Evolutionary conservation across 2,113 vertebrate species (phyloP), one percentile per base, ranked within the genome.

Genomic region (Gorsachius goisagi): DNA sequence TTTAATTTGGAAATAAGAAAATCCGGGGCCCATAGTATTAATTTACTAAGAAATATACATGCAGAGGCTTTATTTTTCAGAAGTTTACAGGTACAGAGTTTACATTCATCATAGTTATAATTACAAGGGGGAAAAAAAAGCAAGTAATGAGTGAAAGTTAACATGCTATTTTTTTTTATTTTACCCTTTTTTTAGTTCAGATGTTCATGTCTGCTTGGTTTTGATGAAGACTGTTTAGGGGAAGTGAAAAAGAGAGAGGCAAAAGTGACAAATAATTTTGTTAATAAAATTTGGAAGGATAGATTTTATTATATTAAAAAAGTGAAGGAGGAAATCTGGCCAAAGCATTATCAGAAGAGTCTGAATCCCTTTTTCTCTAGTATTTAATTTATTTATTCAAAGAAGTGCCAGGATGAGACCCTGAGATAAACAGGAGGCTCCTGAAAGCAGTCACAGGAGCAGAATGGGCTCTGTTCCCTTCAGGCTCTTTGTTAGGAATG

Each of bases 301-400:
- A 27, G 33, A 30, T 79, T 86, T 47, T 52, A 45, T 47, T 35
- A 44, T 49, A 67, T 5, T 12, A 13, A 49, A 74, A 73, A 50
- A 33, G 5, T 19, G 7, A 21, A 69, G 59, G 12, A 59, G 5
- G 11, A 67, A 45, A 39, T 20, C 10, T 87, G 12, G 7, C 8
- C 52, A 59, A 63, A 67, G 45, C 63, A 73, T 20, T 3, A 33
- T 28, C 17, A 53, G 56, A 71, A 55, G 26, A 26, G 19, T 17
- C 9, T 45, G 33, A 28, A 5, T 26, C 12, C 8, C 41, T 24
- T 47, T 53, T 64, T 66, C n/a, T 58, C 8, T 68, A 67, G 15
- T n/a, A 73, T 78, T 93, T 81, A 58, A 69, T 85, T 97, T 84
- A 85, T 95, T 97, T 96, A 93, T 88, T 74, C 63, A 95, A 95